phyloP scores from a whole-genome alignment of 2,113 vertebrate species.

The Poeciliopsis turrubarensis region DNA sequence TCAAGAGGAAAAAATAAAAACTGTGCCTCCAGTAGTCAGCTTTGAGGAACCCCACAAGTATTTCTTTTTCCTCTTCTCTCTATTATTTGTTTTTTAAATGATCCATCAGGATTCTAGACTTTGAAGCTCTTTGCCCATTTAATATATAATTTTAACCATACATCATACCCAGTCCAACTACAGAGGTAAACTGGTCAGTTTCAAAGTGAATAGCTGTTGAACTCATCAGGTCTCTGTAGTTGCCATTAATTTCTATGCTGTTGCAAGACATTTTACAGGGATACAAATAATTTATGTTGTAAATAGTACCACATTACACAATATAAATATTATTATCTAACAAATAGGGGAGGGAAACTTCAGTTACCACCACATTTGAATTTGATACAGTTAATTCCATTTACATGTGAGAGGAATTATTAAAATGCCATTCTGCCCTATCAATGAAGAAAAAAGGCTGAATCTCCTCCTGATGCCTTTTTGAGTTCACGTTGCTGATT shows the following conservation, averaged over 20 bases:
- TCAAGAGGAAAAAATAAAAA: no score
- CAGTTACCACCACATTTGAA: conserved; percentile 62
- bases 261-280: background rate
- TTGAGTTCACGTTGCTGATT: conserved; percentile 81
- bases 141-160: no score
- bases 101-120: no score
- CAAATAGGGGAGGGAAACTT: background rate
- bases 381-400: conserved; percentile 52
- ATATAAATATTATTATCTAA: background rate
- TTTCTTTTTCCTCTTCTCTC: no score
- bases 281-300: background rate
- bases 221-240: background rate
- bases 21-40: no score
- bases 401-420: conserved; percentile 56
- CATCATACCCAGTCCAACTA: no score
- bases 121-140: no score
- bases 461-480: conserved; percentile 62
- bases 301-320: background rate
- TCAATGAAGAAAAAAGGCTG: background rate
- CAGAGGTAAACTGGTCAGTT: no score
- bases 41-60: no score
- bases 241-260: background rate
- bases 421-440: conserved; percentile 14
- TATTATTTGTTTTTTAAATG: no score
- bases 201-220: no score